phyloP scores from a whole-genome alignment of 37 sponge, comb jelly and placozoan species.

The Crambe crambe region DNA sequence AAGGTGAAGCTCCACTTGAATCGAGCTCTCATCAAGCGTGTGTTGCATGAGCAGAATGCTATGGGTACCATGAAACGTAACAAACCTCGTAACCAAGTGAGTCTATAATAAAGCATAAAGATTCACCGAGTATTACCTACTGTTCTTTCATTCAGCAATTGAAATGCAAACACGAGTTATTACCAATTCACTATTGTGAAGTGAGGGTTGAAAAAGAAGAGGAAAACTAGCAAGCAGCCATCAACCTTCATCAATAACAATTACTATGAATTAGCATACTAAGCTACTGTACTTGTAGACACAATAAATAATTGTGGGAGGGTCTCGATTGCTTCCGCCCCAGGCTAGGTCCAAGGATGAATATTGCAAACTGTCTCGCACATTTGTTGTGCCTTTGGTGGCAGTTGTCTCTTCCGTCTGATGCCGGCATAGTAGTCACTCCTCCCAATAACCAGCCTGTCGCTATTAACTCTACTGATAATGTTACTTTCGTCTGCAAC shows the following conservation, averaged over 20 bases:
- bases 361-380: too few relatives aligned
- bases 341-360: too few relatives aligned
- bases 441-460: background rate
- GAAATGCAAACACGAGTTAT: too few relatives aligned
- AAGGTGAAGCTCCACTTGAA: background rate
- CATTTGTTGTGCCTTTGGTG: too few relatives aligned
- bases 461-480: background rate
- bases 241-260: too few relatives aligned
- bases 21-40: conserved; percentile 1
- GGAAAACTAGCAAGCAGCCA: too few relatives aligned
- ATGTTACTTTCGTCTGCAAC: background rate
- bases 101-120: background rate
- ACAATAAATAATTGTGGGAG: too few relatives aligned
- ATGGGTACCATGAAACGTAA: background rate
- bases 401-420: background rate
- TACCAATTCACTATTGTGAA: background rate
- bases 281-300: too few relatives aligned
- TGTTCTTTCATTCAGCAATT: background rate
- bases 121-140: too few relatives aligned
- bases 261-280: too few relatives aligned
- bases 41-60: background rate
- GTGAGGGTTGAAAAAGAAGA: background rate
- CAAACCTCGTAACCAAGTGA: background rate
- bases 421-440: background rate
- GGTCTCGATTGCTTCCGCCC: too few relatives aligned